Evolutionary conservation across 1,140 invertebrate genomes (phyloP).

Genomic region (silkworm (Bombyx mori)): ASM3026992v2 NC_085117.1:9574001-9574500

Average conservation of each 20-base stretch:
- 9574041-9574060: conserved; percentile 40
- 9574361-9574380: conserved; percentile 65
- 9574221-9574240: conserved; percentile 23
- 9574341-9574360: conserved; percentile 49
- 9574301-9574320: conserved; percentile 47
- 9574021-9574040: conserved; percentile 33
- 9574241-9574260: conserved; percentile 46
- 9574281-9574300: conserved; percentile 33
- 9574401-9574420: conserved; percentile 62
- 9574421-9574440: conserved; percentile 60
- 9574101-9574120: too few species aligned
- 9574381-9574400: conserved; percentile 67
- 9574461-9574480: conserved; percentile 44
- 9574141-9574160: conserved; percentile 55
- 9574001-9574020: conserved; percentile 40
- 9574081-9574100: conserved; percentile 30
- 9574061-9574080: conserved; percentile 29
- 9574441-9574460: conserved; percentile 59
- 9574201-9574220: conserved; percentile 22
- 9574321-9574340: conserved; percentile 60
- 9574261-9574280: conserved; percentile 37
- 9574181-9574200: conserved; percentile 22
- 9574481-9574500: conserved; percentile 31
- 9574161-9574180: conserved; percentile 40
- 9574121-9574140: conserved; percentile 45